Evolutionary conservation across 2,797 vertebrate genomes (phyloP), one percentile per base, ranked within the genome.

Genomic region (Toxotes lorentzi): DNA sequence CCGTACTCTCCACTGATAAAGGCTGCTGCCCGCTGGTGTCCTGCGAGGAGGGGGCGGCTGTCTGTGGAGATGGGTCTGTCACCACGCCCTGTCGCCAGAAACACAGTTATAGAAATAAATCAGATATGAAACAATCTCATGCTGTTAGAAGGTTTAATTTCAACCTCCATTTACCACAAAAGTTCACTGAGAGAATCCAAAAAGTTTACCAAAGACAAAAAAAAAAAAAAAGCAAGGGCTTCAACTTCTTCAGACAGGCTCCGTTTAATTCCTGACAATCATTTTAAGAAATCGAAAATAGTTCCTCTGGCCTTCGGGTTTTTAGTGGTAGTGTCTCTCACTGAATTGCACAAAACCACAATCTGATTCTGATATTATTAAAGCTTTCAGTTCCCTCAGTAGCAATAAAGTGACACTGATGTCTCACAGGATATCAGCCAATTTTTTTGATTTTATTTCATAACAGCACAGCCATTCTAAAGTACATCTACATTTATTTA

Each of bases 21-120:
- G 96, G 96, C 93, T 98, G 98, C 95, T 99, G 97, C 91, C 97
- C 97, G 72, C 96, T 96, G 92, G 94, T 91, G 85, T 99, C 98
- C 96, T 99, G 97, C 79, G 97, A 96, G 85, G 97, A 96, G 91
- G 97, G 96, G 86, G 96, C 95, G 87, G 97, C 96, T 85, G 97
- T 96, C 95, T 98, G 97, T 78, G 97, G 95, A 93, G 97, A 97
- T 78, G 96, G 94, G 92, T 99, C 97, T 89, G 97, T 95, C 93
- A 98, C 97, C 93, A 98, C 97, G 91, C 97, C 97, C 97, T 99
- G 90, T 53, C 65, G 16, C 65, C 84, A 88, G 83, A 91, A 78
- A 89, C 63, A 81, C 70, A 79, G 70, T 40, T 3, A 71, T 3
- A 79, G 4, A 57, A 68, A 2, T 0, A 50, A 27, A 35, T 66